These are phyloP conservation scores for Epinephelus awoara DNA, from an alignment of 2,797 vertebrate species.

Conservation along the genomic window DNA sequence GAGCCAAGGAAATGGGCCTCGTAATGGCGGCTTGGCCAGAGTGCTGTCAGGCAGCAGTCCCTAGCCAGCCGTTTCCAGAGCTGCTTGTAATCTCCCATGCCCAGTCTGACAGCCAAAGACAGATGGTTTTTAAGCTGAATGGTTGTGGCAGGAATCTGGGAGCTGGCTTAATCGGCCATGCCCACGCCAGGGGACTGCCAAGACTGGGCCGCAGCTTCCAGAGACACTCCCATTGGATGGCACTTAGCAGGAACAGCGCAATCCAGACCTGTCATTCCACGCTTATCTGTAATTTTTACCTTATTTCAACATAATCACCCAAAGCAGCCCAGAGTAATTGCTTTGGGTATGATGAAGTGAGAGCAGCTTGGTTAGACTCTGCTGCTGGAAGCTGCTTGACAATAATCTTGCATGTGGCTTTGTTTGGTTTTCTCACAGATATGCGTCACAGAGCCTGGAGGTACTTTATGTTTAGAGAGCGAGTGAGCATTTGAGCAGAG, in stretches of 20 bases:
- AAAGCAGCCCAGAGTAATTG: slow-evolving; percentile 54
- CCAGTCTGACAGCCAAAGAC: slow-evolving; percentile 85
- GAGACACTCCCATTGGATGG: slow-evolving; percentile 70
- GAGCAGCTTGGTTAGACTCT: slow-evolving; percentile 49
- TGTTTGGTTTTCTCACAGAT: slow-evolving; percentile 47
- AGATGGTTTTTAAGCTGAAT: slow-evolving; percentile 87
- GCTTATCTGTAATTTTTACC: slow-evolving; percentile 70
- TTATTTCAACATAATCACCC: slow-evolving; percentile 70
- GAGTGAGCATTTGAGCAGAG: slow-evolving; percentile 15
- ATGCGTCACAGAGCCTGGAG: slow-evolving; percentile 20
- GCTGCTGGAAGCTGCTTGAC: slow-evolving; percentile 45
- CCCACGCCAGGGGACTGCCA: slow-evolving; percentile 76
- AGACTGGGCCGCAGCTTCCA: slow-evolving; percentile 73
- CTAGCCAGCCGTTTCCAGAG: slow-evolving; percentile 85
- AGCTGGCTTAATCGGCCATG: slow-evolving; percentile 81
- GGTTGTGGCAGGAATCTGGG: slow-evolving; percentile 82
- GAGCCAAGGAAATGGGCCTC: slow-evolving; percentile 83
- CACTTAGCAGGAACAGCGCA: slow-evolving; percentile 57
- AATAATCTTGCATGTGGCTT: slow-evolving; percentile 47
- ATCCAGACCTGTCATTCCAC: slow-evolving; percentile 70
- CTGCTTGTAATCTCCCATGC: slow-evolving; percentile 85
- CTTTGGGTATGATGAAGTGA: slow-evolving; percentile 54
- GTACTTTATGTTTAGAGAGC: slow-evolving; percentile 22
- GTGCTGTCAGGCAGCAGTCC: slow-evolving; percentile 80
- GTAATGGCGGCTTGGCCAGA: slow-evolving; percentile 84